Conservation (phyloP, 2,888 invertebrate species). For the Phragmatobia fuliginosa region DNA sequence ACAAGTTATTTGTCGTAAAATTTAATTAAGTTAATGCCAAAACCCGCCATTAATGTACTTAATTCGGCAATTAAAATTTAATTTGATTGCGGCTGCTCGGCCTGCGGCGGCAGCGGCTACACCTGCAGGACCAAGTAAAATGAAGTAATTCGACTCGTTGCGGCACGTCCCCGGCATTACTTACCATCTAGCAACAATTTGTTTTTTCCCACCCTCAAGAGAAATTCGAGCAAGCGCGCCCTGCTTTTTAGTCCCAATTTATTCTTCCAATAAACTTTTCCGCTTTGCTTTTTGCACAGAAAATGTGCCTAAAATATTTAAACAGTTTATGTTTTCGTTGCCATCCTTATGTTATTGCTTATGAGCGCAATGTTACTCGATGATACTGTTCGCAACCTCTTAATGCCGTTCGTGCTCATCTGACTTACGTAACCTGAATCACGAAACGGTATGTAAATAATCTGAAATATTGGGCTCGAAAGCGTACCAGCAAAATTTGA, state of each 20-base stretch:
- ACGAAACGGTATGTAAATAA: conserved; percentile 43
- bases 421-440: conserved; percentile 43
- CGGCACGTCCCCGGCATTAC: conserved; percentile 78
- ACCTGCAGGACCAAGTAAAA: conserved; percentile 70
- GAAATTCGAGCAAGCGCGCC: conserved; percentile 74
- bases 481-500: conserved; percentile 31
- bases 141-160: conserved; percentile 78
- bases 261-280: conserved; percentile 80
- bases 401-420: conserved; percentile 45
- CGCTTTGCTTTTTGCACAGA: conserved; percentile 74
- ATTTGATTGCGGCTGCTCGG: conserved; percentile 61
- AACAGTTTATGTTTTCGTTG: conserved; percentile 74
- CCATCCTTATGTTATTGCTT: conserved; percentile 68
- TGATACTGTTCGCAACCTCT: conserved; percentile 44
- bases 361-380: conserved; percentile 60
- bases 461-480: conserved; percentile 38
- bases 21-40: conserved; percentile 58
- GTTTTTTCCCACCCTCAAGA: conserved; percentile 76
- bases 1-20: conserved; percentile 30
- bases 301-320: conserved; percentile 80
- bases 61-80: conserved; percentile 70
- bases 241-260: conserved; percentile 83
- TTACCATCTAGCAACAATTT: conserved; percentile 83
- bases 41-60: conserved; percentile 58
- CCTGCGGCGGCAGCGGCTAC: conserved; percentile 50